Conservation (phyloP, 2,888 invertebrate species). For the Stictocephala bisonia region DNA sequence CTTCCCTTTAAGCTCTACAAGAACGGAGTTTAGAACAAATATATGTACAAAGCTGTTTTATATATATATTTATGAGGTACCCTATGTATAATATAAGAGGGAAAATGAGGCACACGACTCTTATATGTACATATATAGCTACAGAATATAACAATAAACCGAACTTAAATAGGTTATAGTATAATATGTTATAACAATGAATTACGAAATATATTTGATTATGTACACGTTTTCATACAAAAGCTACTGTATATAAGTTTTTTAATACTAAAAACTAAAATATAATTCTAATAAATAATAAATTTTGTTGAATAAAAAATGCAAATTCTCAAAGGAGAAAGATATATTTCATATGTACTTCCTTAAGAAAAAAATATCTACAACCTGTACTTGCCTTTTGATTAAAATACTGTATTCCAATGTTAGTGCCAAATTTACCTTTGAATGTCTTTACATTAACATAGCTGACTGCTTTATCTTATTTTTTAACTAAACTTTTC, state of each 20-base stretch:
- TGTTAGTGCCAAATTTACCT: too few species aligned
- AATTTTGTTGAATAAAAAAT: not conserved
- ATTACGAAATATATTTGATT: slow-evolving; percentile 30
- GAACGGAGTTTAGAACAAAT: slow-evolving; percentile 7
- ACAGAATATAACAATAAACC: not conserved
- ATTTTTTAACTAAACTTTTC: too few species aligned
- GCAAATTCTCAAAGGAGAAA: too few species aligned
- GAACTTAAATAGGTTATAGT: not conserved
- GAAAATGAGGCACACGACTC: slow-evolving; percentile 26
- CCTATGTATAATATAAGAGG: slow-evolving; percentile 7
- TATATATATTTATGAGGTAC: not conserved
- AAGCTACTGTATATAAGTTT: slow-evolving; percentile 19
- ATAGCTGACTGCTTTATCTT: too few species aligned
- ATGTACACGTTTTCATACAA: slow-evolving; percentile 27
- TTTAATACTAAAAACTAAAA: too few species aligned
- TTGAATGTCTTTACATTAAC: too few species aligned
- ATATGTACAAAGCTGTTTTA: slow-evolving; percentile 7
- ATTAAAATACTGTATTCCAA: too few species aligned
- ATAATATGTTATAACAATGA: slow-evolving; percentile 4
- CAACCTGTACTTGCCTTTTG: too few species aligned
- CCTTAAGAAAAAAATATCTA: too few species aligned
- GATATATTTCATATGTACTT: too few species aligned
- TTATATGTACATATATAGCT: slow-evolving; percentile 2
- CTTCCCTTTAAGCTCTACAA: slow-evolving; percentile 12
- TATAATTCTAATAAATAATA: too few species aligned